Conservation (phyloP, 2,797 vertebrate genomes). For the Pseudotriccus pelzelni region DNA sequence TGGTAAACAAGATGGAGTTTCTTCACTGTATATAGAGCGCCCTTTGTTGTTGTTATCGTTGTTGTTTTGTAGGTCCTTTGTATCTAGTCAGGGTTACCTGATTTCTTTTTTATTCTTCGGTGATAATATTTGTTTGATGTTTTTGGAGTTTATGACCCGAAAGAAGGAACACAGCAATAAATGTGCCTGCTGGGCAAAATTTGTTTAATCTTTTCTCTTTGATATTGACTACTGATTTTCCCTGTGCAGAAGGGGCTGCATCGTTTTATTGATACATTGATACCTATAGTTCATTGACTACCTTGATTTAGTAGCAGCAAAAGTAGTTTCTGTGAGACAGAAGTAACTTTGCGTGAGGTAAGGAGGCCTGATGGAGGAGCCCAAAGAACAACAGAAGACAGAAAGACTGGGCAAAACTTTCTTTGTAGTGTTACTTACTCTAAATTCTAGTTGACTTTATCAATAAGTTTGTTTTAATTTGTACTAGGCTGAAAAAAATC, state of each 20-base stretch:
- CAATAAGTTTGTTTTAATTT: neutral
- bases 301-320: neutral
- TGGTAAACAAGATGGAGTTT: neutral
- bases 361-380: neutral
- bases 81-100: neutral
- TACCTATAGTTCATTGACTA: neutral
- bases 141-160: neutral
- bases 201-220: neutral
- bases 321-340: neutral
- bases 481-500: neutral
- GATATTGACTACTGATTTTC: neutral
- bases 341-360: neutral
- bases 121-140: neutral
- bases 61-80: neutral
- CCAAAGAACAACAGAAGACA: neutral
- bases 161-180: neutral
- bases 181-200: neutral
- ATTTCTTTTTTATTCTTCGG: neutral
- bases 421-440: neutral
- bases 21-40: neutral
- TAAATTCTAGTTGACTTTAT: neutral
- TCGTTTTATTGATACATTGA: neutral
- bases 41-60: neutral
- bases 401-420: neutral
- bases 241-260: neutral